Evolutionary conservation across 2,113 vertebrate species (phyloP), one percentile per base, ranked within the genome.

Genomic region (Nycticorax nycticorax): DNA sequence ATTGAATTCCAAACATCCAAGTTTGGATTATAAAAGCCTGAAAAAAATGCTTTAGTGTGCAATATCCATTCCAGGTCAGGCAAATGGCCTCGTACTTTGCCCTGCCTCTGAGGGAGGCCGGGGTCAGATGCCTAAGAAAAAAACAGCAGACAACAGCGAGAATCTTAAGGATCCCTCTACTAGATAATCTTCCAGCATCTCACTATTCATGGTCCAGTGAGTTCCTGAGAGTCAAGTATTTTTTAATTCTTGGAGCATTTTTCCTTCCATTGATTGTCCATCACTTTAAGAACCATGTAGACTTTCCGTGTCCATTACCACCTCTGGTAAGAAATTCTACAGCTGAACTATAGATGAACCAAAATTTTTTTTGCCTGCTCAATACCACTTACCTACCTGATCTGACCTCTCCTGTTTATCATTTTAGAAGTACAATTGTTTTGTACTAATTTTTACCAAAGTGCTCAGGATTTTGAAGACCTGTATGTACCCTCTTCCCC

Each of bases 121-220:
- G 24, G 33, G 39, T 41, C 37, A 78, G n/a, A 87, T 59, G 62
- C 14, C 67, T 84, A 47, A 67, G 32, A 5, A 68, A 19, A 28
- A 62, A 60, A 0, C 4, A 32, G 12, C 41, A n/a, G 9, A 35
- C 68, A 57, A 33, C 24, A 79, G 7, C 0, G 0, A 89, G 13
- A 81, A 9, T 50, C 26, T 68, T 85, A 56, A 13, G 12, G 30
- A 72, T 79, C 11, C 24, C 3, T 79, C 62, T 64, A 6, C 12
- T 41, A 28, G 45, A 77, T 50, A 48, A 27, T 80, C 2, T 81
- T 71, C 19, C 37, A 66, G 23, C 18, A 59, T 41, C 27, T 85
- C 19, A 62, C 9, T 72, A 1, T 60, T 60, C 1, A 1, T 68
- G 14, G 32, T 52, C 45, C 57, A 82, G 10, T 12, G 14, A 43